Percentiles rank a stretch among this genome's conserved stretches.
These are phyloP conservation scores for Botia kubotai DNA, from an alignment of 2,797 vertebrate species.

Conservation along the genomic window DNA sequence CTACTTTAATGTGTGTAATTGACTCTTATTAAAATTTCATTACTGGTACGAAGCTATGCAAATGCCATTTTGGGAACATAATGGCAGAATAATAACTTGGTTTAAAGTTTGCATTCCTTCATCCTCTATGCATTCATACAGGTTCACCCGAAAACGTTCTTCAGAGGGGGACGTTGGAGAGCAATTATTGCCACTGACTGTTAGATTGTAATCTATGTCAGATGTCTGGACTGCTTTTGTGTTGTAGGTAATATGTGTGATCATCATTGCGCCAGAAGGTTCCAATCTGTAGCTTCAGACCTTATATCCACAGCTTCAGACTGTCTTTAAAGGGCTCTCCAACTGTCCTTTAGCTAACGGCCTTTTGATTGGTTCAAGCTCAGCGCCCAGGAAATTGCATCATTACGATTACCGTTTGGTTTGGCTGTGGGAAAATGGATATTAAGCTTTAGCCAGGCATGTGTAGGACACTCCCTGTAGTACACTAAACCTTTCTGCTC, in stretches of 20 bases:
- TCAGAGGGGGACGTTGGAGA: constrained; percentile 50
- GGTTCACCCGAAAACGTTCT: constrained; percentile 21
- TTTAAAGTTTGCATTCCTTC: constrained; percentile 38
- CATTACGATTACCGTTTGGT: constrained; percentile 48
- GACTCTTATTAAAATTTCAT: constrained; percentile 59
- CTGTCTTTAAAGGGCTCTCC: constrained; percentile 55
- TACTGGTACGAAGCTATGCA: constrained; percentile 51
- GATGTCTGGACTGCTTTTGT: constrained; percentile 59
- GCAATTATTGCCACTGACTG: constrained; percentile 59
- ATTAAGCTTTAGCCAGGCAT: constrained; percentile 20
- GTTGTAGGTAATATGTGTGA: constrained; percentile 52
- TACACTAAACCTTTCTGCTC: constrained; percentile 6
- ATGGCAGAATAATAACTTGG: constrained; percentile 42
- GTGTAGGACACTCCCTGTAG: constrained; percentile 1
- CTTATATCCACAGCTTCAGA: constrained; percentile 33
- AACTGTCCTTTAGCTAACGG: constrained; percentile 57
- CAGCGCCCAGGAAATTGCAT: constrained; percentile 35
- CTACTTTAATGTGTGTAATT: constrained; percentile 42
- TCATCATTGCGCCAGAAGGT: constrained; percentile 56
- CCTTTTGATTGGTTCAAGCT: constrained; percentile 61
- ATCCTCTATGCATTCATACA: constrained; percentile 16
- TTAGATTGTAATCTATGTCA: constrained; percentile 60
- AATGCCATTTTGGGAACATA: constrained; percentile 52
- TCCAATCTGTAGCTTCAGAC: constrained; percentile 53
- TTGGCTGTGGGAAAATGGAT: constrained; percentile 17